Percentiles rank a stretch among this genome's conserved stretches.
phyloP scores from a whole-genome alignment of 2,113 vertebrate genomes.

The Sisor rabdophorus region DNA sequence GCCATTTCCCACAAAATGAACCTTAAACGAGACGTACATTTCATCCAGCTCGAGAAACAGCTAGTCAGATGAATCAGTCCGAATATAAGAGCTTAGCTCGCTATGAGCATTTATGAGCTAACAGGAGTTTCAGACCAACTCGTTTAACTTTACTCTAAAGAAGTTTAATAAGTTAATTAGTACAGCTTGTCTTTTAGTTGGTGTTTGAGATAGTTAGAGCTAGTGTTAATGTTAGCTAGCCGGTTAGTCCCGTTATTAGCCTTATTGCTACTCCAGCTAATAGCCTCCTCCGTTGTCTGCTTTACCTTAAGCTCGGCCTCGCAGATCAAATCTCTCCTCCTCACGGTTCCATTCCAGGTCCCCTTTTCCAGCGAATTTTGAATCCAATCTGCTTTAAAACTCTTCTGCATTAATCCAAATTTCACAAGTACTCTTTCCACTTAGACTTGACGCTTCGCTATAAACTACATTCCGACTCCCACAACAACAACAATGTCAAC shows the following conservation, averaged over 20 bases:
- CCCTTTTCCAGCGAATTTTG: neutral
- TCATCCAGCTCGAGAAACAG: neutral
- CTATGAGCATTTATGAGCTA: neutral
- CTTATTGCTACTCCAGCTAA: conserved; percentile 43
- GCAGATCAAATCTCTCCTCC: conserved; percentile 52
- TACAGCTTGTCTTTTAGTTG: neutral
- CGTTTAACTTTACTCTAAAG: neutral
- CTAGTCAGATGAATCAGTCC: neutral
- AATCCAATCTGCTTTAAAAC: neutral
- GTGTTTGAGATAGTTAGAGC: neutral
- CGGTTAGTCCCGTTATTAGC: neutral
- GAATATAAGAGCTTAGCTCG: neutral
- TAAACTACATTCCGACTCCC: conserved; percentile 74
- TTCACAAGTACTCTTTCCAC: conserved; percentile 38
- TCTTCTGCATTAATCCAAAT: conserved; percentile 41
- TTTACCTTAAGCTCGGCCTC: conserved; percentile 63
- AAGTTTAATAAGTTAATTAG: neutral
- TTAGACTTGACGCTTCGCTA: conserved; percentile 49
- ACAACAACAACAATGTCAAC: conserved; percentile 77
- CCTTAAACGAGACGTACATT: neutral
- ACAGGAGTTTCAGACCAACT: neutral
- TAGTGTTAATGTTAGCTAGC: neutral
- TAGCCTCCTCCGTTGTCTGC: conserved; percentile 54
- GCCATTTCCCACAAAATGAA: too few species aligned
- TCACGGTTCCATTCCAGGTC: conserved; percentile 57